A percentile compares a stretch with the other conserved stretches of the same genome.
Conservation (phyloP, 2,113 vertebrate genomes). For the Lontra canadensis region DNA sequence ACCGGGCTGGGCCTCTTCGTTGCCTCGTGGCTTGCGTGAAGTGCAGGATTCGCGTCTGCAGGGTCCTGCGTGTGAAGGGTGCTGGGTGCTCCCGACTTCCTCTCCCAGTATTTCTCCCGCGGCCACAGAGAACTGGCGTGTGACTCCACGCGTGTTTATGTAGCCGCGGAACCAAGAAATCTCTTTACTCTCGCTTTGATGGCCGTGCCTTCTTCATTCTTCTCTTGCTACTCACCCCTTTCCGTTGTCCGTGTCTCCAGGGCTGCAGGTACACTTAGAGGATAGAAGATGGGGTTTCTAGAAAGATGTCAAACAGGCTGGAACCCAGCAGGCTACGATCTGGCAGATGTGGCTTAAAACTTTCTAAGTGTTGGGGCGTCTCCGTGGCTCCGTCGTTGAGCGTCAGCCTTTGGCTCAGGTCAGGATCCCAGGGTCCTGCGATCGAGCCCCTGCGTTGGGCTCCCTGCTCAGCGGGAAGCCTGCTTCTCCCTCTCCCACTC, state of each 20-base stretch:
- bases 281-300: neutral
- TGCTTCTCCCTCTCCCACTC: too few relatives aligned
- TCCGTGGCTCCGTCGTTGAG: neutral
- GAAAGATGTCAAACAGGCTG: neutral
- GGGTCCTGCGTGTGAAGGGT: neutral
- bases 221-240: neutral
- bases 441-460: neutral
- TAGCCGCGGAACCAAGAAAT: neutral
- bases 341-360: neutral
- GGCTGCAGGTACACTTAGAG: neutral
- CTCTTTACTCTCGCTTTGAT: neutral
- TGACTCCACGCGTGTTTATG: accelerated
- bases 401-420: neutral
- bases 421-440: neutral
- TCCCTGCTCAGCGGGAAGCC: too few relatives aligned
- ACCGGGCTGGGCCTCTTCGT: neutral
- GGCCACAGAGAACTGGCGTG: neutral
- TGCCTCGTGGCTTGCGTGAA: neutral
- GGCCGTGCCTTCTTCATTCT: neutral
- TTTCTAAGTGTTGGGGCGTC: neutral
- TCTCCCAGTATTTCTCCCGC: neutral
- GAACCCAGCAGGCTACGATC: neutral
- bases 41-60: neutral
- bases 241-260: neutral
- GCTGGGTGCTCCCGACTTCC: neutral